A percentile compares a stretch with the other conserved stretches of the same genome.
Conservation (phyloP, 2,888 invertebrate genomes). For the Tipula confusa region DNA sequence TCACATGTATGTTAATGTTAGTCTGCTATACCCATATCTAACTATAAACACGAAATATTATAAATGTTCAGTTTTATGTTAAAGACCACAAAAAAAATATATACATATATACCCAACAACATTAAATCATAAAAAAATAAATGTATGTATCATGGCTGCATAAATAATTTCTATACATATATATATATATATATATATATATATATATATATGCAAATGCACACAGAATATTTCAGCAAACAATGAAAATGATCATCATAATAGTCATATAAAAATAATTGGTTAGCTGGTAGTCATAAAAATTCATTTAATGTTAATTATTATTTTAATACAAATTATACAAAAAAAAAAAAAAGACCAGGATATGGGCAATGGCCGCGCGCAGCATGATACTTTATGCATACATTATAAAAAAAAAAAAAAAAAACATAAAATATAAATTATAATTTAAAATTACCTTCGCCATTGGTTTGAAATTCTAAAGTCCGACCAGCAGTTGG, state of each 20-base stretch:
- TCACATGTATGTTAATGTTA: neutral
- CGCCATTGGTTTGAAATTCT: slow-evolving; percentile 33
- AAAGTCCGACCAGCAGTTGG: slow-evolving; percentile 32
- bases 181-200: neutral
- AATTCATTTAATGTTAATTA: neutral
- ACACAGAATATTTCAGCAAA: no score
- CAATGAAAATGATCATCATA: neutral
- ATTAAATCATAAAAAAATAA: neutral
- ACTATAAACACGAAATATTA: neutral
- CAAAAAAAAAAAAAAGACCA: no score
- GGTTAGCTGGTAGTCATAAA: neutral
- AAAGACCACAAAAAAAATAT: no score
- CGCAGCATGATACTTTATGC: neutral
- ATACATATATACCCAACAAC: neutral
- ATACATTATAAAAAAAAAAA: neutral
- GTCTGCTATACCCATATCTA: neutral
- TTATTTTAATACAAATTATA: neutral
- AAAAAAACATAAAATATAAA: neutral
- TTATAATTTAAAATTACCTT: slow-evolving; percentile 31
- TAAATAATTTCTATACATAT: neutral
- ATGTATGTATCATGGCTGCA: neutral
- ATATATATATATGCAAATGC: neutral
- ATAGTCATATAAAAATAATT: neutral
- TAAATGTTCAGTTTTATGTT: neutral
- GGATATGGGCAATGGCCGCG: neutral